Evolutionary conservation across 2,113 vertebrate genomes (phyloP).

Genomic region (Burhinus oedicnemus): DNA sequence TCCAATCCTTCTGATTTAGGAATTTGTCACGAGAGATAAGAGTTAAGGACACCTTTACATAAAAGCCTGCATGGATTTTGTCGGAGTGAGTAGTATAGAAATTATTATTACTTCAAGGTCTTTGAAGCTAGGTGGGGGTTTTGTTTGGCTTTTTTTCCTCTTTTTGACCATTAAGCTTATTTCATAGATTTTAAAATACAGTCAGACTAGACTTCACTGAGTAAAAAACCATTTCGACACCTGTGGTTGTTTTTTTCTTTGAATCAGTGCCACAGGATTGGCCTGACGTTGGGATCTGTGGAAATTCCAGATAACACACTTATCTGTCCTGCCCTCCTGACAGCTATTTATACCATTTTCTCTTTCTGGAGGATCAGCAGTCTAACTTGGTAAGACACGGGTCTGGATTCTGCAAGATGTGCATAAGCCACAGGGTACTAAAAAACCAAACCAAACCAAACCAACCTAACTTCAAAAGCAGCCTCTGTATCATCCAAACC

Average conservation of each 20-base stretch:
- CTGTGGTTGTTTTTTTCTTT: background rate
- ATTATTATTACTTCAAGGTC: background rate
- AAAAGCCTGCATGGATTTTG: background rate
- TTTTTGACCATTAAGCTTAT: background rate
- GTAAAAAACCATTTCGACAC: background rate
- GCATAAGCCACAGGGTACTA: background rate
- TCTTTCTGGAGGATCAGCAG: background rate
- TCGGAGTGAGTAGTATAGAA: background rate
- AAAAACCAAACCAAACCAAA: background rate
- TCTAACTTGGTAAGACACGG: background rate
- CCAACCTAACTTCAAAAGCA: background rate
- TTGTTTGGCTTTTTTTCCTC: background rate
- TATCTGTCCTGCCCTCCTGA: background rate
- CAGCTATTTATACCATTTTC: background rate
- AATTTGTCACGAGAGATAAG: background rate
- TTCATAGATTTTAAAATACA: background rate
- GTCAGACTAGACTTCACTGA: background rate
- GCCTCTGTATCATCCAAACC: background rate
- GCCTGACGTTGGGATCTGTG: background rate
- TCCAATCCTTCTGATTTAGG: background rate
- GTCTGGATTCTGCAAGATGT: background rate
- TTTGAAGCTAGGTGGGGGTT: background rate
- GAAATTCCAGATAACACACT: background rate
- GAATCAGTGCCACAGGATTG: background rate
- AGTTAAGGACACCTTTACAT: background rate